Evolutionary conservation across 1,140 invertebrate genomes (phyloP).

Genomic region (Aculops lycopersici): DNA sequence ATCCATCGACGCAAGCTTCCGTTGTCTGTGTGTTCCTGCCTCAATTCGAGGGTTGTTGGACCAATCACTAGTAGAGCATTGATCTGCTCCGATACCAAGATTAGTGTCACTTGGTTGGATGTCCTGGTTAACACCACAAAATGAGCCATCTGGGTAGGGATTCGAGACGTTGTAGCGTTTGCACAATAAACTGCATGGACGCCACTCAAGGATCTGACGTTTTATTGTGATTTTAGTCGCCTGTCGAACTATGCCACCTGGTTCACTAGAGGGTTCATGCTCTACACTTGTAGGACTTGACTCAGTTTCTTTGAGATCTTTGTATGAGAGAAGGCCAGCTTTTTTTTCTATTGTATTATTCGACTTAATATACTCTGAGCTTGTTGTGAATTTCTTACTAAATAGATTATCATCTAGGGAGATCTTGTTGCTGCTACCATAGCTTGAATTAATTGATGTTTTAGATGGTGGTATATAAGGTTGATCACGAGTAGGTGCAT

Average conservation of each 20-base stretch:
- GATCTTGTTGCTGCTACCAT: too few relatives aligned
- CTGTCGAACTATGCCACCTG: not conserved
- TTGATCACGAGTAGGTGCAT: not conserved
- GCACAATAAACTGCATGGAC: conserved; percentile 48
- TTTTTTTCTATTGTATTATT: not conserved
- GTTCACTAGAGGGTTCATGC: not conserved
- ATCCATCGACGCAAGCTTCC: too few relatives aligned
- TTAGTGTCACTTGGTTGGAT: too few relatives aligned
- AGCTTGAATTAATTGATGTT: too few relatives aligned
- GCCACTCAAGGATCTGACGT: conserved; percentile 34
- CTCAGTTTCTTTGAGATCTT: not conserved
- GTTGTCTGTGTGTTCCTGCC: too few relatives aligned
- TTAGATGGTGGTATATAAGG: too few relatives aligned
- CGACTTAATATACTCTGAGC: not conserved
- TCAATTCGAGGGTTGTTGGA: too few relatives aligned
- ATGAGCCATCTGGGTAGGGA: conserved; percentile 36
- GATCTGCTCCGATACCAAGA: too few relatives aligned
- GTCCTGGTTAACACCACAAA: too few relatives aligned
- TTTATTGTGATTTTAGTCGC: conserved; percentile 22
- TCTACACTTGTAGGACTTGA: not conserved
- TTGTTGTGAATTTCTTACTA: not conserved
- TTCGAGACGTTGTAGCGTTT: conserved; percentile 78
- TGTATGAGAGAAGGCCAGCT: not conserved
- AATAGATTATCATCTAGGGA: too few relatives aligned
- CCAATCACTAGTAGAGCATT: too few relatives aligned